Evolutionary conservation across 2,797 vertebrate genomes (phyloP), one percentile per base, ranked within the genome.

Genomic region (Morelia viridis): DNA sequence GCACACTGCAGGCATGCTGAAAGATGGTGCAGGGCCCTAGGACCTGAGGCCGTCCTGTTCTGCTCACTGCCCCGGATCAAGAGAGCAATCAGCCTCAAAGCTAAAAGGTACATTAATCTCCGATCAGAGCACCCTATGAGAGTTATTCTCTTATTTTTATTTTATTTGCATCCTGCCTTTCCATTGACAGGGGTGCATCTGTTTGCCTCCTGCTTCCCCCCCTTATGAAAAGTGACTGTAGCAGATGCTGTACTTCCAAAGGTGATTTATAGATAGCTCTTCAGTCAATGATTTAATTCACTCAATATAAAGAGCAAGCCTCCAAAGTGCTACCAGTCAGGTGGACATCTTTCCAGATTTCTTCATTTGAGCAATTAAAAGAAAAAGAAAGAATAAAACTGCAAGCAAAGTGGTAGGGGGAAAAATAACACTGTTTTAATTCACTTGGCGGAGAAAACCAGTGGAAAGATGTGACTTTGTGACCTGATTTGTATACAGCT

Each of bases 191-290:
- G 15, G 35, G 19, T 10, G 1, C 2, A 13, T 57, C 50, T 53
- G 50, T 53, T 53, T 53, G 50, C 50, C 50, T 53, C 50, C 50
- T 53, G 50, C 41, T 41, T 53, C 6, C 6, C 6, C 50, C 50
- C 50, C 1, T 91, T 91, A 93, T 86, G 88, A 92, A 85, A 93
- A 94, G 92, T 93, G 92, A 93, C 87, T 94, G 93, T 85, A 95
- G 19, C 93, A 94, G 94, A 93, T 94, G 94, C 71, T 93, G 24
- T 2, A 19, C 85, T 96, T 93, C 92, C 90, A 92, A 89, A 83
- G 62, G 41, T 90, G 85, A 85, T 53, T 56, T 0, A 0, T 19
- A 68, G 71, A 53, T 85, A 93, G 85, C 87, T 88, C 26, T 87
- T 35, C n/a, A 80, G 90, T 61, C 87, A 90, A 90, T 89, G 90